Base-by-base conservation (phyloP, 1,140 invertebrate species). In the Drosophila seguyi region DNA sequence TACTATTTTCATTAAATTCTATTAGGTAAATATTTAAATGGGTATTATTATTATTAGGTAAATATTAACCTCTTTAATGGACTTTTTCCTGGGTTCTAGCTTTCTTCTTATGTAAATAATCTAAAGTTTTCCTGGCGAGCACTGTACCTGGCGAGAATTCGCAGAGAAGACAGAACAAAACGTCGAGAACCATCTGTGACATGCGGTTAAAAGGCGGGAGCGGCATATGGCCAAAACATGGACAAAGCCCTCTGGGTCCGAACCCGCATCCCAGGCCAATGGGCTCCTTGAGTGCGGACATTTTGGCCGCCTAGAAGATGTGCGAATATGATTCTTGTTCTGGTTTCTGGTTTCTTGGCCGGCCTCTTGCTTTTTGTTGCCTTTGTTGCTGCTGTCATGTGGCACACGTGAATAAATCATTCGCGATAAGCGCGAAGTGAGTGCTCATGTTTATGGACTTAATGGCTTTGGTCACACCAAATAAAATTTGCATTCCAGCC, bases 361-460 rank as follows among this genome's bases (percentile, higher is more conserved):
- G 50, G 58, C 62, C 45, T 47, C 75, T 72, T 41, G 55, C 42
- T 25, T 60, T 47, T 44, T 50, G 67, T 61, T 60, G 79, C 58
- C 41, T 60, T 69, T 71, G 71, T 39, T 39, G 72, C 44, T 27
- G 53, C 27, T 58, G 53, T 58, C 62, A 76, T 55, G 75, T 65
- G 83, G 59, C 66, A 83, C 71, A 88, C 48, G 78, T 41, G 71
- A 65, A 87, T 87, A 87, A 88, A 87, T 87, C 83, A 88, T 88
- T 68, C 78, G 56, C 81, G 83, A 88, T 87, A 87, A 87, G 72
- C 63, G 42, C 65, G 66, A 53, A 67, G 69, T 79, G 66, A 72
- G 68, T 72, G 68, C 66, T 72, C 68, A 72, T 71, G 71, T 75
- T 82, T 79, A 67, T 67, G 65, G 65, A 41, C 63, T 75, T 86